Base-by-base conservation (phyloP, 2,113 vertebrate genomes). In the Vidua macroura region DNA sequence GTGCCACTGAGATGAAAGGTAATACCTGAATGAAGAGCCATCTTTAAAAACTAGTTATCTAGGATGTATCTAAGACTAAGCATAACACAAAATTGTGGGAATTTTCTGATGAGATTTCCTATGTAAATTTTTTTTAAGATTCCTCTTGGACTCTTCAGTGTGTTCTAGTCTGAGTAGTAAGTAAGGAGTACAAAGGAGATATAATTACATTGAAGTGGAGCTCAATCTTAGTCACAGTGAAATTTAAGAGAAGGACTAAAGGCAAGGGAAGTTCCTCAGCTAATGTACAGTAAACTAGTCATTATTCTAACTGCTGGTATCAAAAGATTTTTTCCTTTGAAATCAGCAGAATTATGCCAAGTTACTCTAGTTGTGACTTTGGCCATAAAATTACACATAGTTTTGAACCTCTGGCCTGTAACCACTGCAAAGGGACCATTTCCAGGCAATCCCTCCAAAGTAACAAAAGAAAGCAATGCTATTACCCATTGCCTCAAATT, bases 281-380 rank as follows among this genome's bases (percentile, higher is more conserved):
- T 88, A 86, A 83, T n/a, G 23, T 46, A 52, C 69, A 86, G 24
- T 81, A 68, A 92, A 83, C 72, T 83, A 75, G 31, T 43, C 39
- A 63, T 93, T 93, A 74, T 86, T 90, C 72, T 66, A 73, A 43
- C 46, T 70, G 92, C 78, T 77, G 13, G 19, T 74, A 35, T 80
- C 76, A 53, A 74, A 86, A 39, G 13, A 63, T 53, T 92, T 92
- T 93, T 88, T 86, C 64, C 64, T 86, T 93, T 86, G 56, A 96
- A 78, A 93, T 81, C 24, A 75, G 46, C 49, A 68, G 79, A 93
- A 59, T 93, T 90, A 68, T 33, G 60, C 44, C 90, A 95, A 49
- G 25, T 74, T 88, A 56, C 28, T 74, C 39, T 80, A 68, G 63
- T 25, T 88, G 76, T 75, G 79, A 67, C 53, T 92, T 81, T 73